A percentile compares a stretch with the other conserved stretches of the same genome.
phyloP scores from a whole-genome alignment of 2,113 vertebrate species.

The Pelodiscus sinensis region DNA sequence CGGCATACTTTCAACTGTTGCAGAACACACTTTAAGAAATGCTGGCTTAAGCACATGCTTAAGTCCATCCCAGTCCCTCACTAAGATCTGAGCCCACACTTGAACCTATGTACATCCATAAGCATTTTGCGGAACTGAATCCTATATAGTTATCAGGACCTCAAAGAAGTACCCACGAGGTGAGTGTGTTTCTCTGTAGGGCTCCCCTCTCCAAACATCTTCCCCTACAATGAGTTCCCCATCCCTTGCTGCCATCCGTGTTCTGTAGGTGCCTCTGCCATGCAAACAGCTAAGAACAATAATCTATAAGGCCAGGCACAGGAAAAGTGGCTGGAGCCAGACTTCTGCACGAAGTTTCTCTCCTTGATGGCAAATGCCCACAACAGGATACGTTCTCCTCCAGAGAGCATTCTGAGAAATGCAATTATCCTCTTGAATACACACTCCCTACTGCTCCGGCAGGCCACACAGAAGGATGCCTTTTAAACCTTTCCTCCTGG shows the following conservation, averaged over 20 bases:
- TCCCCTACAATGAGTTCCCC: neutral
- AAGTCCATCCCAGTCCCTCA: neutral
- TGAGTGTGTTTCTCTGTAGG: neutral
- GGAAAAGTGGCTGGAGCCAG: neutral
- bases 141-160: neutral
- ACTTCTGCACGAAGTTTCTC: constrained; percentile 22
- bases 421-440: constrained; percentile 42
- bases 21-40: no score
- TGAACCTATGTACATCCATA: neutral
- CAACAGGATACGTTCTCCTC: neutral
- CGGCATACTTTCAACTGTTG: no score
- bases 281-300: neutral
- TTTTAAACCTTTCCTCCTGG: neutral
- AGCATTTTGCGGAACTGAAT: constrained; percentile 25
- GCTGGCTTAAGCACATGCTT: neutral
- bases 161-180: neutral
- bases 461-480: neutral
- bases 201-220: neutral
- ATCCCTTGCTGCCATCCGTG: neutral
- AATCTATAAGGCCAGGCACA: neutral
- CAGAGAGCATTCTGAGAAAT: constrained; percentile 2
- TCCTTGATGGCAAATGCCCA: constrained; percentile 27
- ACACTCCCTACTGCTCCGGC: neutral
- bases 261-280: neutral
- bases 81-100: constrained; percentile 24